Evolutionary conservation across 1,140 invertebrate species (phyloP).

Genomic region (Habropoda laboriosa): DNA sequence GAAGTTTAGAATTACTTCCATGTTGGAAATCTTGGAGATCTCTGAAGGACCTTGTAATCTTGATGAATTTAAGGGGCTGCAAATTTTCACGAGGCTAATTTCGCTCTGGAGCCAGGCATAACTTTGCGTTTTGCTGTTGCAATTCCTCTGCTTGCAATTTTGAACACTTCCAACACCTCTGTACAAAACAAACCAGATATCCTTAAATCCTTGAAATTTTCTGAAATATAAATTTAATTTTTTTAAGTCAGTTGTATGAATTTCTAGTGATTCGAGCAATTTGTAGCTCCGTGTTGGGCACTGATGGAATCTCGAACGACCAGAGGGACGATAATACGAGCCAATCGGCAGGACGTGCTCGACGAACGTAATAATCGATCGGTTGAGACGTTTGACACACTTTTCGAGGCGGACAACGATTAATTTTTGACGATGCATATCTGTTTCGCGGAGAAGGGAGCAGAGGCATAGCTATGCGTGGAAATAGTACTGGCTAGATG

Average conservation of each 20-base stretch:
- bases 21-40: constrained; percentile 1
- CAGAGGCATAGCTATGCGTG: background rate
- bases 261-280: background rate
- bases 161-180: background rate
- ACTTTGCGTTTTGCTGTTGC: background rate
- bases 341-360: constrained; percentile 21
- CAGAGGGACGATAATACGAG: constrained; percentile 16
- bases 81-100: background rate
- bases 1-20: background rate
- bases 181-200: too few relatives aligned
- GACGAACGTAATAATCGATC: constrained; percentile 36
- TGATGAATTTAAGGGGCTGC: background rate
- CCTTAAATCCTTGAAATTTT: too few relatives aligned
- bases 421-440: constrained; percentile 30
- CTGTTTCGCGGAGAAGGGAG: background rate
- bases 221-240: background rate
- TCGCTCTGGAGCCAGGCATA: background rate
- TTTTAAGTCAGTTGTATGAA: background rate
- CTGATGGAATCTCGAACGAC: background rate
- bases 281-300: background rate
- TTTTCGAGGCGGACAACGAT: constrained; percentile 20
- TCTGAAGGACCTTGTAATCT: background rate
- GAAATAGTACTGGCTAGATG: background rate
- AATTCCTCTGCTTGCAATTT: too few relatives aligned
- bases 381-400: constrained; percentile 27